phyloP scores from a whole-genome alignment of 2,888 invertebrate genomes.

The Meandrusa payeni region DNA sequence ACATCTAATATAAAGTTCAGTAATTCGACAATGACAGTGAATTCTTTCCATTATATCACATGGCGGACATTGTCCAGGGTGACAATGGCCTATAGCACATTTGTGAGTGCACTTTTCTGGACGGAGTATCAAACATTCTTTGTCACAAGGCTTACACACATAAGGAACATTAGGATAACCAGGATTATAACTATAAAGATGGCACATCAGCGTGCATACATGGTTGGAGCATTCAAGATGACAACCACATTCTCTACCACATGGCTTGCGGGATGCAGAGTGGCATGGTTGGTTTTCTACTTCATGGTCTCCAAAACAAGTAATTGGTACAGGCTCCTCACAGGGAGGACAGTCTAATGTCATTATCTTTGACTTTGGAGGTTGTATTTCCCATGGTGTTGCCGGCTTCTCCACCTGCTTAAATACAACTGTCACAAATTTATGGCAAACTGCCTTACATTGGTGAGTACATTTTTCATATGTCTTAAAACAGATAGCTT shows the following conservation, averaged over 20 bases:
- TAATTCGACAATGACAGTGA: slow-evolving; percentile 91
- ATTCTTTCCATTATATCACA: slow-evolving; percentile 86
- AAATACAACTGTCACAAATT: slow-evolving; percentile 84
- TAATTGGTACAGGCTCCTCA: slow-evolving; percentile 84
- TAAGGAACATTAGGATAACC: slow-evolving; percentile 71
- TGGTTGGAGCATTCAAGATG: slow-evolving; percentile 89
- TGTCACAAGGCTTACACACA: slow-evolving; percentile 61
- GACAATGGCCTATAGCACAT: slow-evolving; percentile 85
- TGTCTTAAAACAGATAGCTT: slow-evolving; percentile 84
- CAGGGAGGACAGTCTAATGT: slow-evolving; percentile 87
- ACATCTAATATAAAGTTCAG: slow-evolving; percentile 88
- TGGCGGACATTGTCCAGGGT: slow-evolving; percentile 87
- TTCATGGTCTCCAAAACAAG: slow-evolving; percentile 88
- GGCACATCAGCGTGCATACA: slow-evolving; percentile 86
- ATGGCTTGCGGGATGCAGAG: slow-evolving; percentile 86
- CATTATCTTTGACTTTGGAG: slow-evolving; percentile 71
- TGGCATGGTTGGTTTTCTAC: slow-evolving; percentile 84
- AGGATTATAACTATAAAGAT: slow-evolving; percentile 62
- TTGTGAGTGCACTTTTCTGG: slow-evolving; percentile 88
- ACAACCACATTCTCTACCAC: slow-evolving; percentile 89
- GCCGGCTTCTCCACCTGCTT: slow-evolving; percentile 81
- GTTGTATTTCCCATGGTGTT: slow-evolving; percentile 84
- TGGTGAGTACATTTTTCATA: slow-evolving; percentile 82
- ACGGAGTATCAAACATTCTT: slow-evolving; percentile 82
- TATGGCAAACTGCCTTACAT: slow-evolving; percentile 88